Percentiles rank a stretch among this genome's conserved stretches.
These are phyloP conservation scores for Anoplius nigerrimus DNA, from an alignment of 2,888 invertebrate genomes.

Conservation along the genomic window DNA sequence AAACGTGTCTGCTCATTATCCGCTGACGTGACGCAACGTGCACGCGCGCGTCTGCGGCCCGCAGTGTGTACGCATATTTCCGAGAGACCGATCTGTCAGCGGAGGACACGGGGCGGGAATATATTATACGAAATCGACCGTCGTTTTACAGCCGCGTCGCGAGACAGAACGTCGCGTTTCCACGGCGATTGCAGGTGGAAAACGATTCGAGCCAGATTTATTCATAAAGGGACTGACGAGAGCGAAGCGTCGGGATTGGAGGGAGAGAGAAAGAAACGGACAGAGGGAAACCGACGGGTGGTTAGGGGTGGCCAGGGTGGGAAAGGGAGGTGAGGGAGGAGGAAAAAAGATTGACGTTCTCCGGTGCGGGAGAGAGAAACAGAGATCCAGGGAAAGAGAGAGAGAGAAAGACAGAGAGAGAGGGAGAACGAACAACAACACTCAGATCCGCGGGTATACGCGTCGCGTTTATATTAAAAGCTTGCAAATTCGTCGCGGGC, in stretches of 20 bases:
- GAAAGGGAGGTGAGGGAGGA: constrained; percentile 7
- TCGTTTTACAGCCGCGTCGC: constrained; percentile 16
- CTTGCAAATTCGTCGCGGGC: constrained; percentile 59
- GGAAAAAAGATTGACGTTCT: neutral
- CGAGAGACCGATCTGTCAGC: constrained; percentile 38
- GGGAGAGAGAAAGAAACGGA: no score
- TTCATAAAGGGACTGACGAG: constrained; percentile 53
- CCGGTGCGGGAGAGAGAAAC: neutral
- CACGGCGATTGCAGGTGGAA: constrained; percentile 54
- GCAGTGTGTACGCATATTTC: constrained; percentile 32
- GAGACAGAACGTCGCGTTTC: constrained; percentile 50
- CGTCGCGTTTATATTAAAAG: constrained; percentile 62
- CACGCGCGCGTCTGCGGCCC: constrained; percentile 24
- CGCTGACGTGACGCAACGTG: constrained; percentile 35
- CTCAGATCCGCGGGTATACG: constrained; percentile 54
- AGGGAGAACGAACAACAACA: constrained; percentile 48
- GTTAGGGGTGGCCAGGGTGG: constrained; percentile 16
- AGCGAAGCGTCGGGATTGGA: neutral
- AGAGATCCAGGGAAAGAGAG: constrained; percentile 2
- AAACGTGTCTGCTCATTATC: constrained; percentile 43
- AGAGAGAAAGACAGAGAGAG: constrained; percentile 10
- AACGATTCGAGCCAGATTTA: constrained; percentile 53
- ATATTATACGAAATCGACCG: constrained; percentile 31
- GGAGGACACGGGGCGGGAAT: constrained; percentile 22
- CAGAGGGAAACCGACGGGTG: neutral